phyloP scores from a whole-genome alignment of 35 echinoderm and acorn worm genomes.

The Anneissia japonica region DNA sequence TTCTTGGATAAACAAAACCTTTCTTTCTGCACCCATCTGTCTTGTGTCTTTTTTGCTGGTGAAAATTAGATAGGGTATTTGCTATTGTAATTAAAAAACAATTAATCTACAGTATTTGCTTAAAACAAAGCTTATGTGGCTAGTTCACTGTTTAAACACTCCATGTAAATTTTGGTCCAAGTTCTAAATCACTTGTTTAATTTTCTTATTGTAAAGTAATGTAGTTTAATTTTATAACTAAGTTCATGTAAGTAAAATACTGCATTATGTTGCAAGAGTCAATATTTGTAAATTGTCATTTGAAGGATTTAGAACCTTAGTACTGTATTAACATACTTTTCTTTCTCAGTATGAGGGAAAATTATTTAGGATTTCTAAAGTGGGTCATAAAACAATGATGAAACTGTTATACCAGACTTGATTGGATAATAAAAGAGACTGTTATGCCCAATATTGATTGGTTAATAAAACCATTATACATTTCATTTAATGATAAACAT shows the following conservation, averaged over 20 bases:
- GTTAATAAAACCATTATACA: too few species aligned
- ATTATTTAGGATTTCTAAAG: too few species aligned
- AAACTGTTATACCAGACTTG: too few species aligned
- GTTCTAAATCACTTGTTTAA: background rate
- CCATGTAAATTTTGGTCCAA: background rate
- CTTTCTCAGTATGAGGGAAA: too few species aligned
- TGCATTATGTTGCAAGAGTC: too few species aligned
- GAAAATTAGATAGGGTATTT: background rate
- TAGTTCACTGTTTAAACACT: background rate
- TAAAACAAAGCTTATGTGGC: background rate
- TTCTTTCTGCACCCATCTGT: background rate
- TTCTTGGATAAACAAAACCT: background rate
- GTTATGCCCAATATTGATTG: too few species aligned
- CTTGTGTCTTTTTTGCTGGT: background rate
- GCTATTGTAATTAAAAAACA: background rate
- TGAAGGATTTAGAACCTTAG: too few species aligned
- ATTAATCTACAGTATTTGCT: background rate
- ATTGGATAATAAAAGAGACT: too few species aligned
- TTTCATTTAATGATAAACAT: too few species aligned
- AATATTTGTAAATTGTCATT: too few species aligned
- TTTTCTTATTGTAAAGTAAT: background rate
- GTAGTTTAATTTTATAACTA: constrained; percentile 2
- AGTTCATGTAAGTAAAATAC: background rate
- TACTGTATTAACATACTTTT: too few species aligned
- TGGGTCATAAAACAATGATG: too few species aligned